These are phyloP conservation scores for Danio albolineatus DNA, from an alignment of 2,797 vertebrate species.

Conservation along the genomic window DNA sequence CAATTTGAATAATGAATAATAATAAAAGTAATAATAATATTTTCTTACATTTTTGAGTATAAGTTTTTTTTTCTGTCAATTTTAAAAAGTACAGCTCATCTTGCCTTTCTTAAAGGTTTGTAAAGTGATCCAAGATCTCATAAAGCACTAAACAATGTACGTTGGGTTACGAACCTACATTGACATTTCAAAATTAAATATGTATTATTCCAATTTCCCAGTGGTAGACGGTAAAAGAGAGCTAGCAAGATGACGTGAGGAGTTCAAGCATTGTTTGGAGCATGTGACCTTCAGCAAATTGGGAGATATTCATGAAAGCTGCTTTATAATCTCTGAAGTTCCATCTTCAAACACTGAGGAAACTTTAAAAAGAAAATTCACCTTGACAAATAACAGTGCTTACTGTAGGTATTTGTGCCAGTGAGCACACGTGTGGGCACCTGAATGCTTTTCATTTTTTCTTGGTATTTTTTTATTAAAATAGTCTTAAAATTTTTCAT, in stretches of 20 bases:
- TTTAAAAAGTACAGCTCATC: neutral
- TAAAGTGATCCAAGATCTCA: neutral
- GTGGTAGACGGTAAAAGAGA: slow-evolving; percentile 6
- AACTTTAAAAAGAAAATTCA: slow-evolving; percentile 46
- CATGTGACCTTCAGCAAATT: slow-evolving; percentile 66
- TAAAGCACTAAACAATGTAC: slow-evolving; percentile 2
- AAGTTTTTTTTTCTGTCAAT: neutral
- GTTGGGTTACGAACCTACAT: slow-evolving; percentile 15
- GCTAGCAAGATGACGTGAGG: neutral
- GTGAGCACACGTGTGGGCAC: neutral
- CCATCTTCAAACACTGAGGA: slow-evolving; percentile 47
- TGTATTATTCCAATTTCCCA: neutral
- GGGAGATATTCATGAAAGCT: slow-evolving; percentile 41
- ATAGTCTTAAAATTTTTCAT: neutral
- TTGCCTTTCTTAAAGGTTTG: neutral
- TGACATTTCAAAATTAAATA: neutral
- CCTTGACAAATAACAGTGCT: slow-evolving; percentile 76
- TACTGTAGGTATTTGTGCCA: slow-evolving; percentile 46
- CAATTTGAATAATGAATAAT: no score
- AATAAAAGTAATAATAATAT: no score
- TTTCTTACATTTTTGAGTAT: no score
- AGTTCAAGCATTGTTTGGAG: slow-evolving; percentile 59
- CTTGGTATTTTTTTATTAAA: neutral
- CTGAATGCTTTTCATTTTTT: neutral
- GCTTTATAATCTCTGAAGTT: slow-evolving; percentile 53